Evolutionary conservation across 2,797 vertebrate genomes (phyloP).

Genomic region (Aplochiton taeniatus): DNA sequence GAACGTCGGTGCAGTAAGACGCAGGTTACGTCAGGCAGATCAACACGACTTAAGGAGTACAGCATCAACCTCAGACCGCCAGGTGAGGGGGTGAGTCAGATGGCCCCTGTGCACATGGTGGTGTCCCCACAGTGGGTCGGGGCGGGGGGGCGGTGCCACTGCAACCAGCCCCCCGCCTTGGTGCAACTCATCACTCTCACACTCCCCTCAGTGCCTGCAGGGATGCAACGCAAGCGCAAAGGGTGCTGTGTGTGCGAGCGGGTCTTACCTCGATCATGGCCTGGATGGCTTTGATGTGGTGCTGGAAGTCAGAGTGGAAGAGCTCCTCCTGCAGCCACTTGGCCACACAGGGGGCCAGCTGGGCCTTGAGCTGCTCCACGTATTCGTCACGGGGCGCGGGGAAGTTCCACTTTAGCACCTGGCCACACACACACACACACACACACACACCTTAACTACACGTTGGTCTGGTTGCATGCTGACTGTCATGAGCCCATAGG

Average conservation of each 20-base stretch:
- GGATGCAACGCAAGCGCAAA: no score
- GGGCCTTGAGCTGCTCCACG: conserved; percentile 86
- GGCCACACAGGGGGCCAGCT: conserved; percentile 85
- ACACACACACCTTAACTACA: no score
- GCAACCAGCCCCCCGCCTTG: conserved; percentile 49
- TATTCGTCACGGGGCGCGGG: conserved; percentile 86
- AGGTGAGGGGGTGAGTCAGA: conserved; percentile 54
- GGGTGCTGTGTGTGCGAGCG: no score
- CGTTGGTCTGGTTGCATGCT: no score
- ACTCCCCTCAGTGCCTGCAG: background rate
- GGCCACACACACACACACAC: conserved; percentile 1
- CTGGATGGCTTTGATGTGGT: conserved; percentile 84
- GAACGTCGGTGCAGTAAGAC: background rate
- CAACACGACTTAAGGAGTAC: background rate
- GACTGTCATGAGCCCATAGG: background rate
- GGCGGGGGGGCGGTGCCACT: conserved; percentile 41
- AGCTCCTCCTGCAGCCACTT: conserved; percentile 89
- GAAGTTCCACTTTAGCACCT: conserved; percentile 92
- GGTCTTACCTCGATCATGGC: conserved; percentile 83
- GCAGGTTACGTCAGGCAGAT: no score
- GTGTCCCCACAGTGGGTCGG: conserved; percentile 76
- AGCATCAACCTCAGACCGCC: background rate
- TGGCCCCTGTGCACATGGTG: conserved; percentile 86
- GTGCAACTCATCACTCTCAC: conserved; percentile 75
- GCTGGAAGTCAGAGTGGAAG: conserved; percentile 89